Conservation (phyloP, 2,888 invertebrate species). For the Gerris lacustris region DNA sequence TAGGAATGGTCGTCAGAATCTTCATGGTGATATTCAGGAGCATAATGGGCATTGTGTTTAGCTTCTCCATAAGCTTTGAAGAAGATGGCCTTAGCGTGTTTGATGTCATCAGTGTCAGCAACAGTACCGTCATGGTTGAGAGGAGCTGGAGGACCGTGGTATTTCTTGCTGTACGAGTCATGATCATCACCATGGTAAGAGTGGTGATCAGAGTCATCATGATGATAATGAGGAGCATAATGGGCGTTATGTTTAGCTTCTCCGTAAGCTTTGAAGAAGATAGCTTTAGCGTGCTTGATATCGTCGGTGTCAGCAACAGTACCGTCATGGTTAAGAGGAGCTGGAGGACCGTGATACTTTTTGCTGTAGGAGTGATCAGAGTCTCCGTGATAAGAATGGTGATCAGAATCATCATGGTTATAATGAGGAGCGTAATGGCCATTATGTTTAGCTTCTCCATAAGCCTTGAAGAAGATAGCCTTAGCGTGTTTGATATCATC, state of each 20-base stretch:
- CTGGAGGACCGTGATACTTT: conserved; percentile 13
- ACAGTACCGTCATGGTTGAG: conserved; percentile 27
- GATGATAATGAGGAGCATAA: not conserved
- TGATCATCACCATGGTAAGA: not conserved
- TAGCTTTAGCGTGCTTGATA: conserved; percentile 14
- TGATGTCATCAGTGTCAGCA: conserved; percentile 25
- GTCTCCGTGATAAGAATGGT: not conserved
- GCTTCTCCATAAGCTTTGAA: conserved; percentile 12
- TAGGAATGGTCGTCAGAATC: not conserved
- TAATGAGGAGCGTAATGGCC: not conserved
- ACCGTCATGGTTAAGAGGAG: conserved; percentile 17
- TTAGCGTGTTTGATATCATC: conserved; percentile 13
- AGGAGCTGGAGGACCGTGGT: conserved; percentile 14
- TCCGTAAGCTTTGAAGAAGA: conserved; percentile 3
- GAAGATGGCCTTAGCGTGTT: conserved; percentile 18
- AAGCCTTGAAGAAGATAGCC: conserved; percentile 9
- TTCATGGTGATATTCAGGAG: not conserved
- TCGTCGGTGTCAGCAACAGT: conserved; percentile 16
- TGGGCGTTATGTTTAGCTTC: not conserved
- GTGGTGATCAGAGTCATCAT: not conserved
- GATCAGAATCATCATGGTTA: not conserved
- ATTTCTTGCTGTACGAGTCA: not conserved
- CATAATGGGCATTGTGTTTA: no score
- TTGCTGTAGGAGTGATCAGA: no score
- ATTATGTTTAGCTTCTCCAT: not conserved